phyloP scores from a whole-genome alignment of 2,888 invertebrate species.

The Athrips mouffetella region DNA sequence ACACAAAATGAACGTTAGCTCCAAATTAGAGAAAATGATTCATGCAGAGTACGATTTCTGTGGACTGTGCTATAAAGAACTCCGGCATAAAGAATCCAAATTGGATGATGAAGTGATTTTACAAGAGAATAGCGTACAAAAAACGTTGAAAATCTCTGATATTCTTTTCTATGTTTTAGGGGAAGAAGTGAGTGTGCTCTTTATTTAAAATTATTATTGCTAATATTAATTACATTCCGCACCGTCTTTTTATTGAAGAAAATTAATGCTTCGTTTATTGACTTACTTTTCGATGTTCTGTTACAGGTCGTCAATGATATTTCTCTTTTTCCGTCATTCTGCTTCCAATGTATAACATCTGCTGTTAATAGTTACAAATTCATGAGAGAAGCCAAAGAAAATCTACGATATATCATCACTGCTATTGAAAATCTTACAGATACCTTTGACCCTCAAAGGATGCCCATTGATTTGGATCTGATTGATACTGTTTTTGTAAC shows the following conservation, averaged over 20 bases:
- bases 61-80: conserved; percentile 45
- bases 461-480: conserved; percentile 24
- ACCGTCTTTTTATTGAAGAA: background rate
- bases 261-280: conserved; percentile 11
- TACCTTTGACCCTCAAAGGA: conserved; percentile 31
- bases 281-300: no score
- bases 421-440: conserved; percentile 35
- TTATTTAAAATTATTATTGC: no score
- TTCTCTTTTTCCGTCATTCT: conserved; percentile 40
- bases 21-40: conserved; percentile 38
- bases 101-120: conserved; percentile 44
- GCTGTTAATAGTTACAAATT: conserved; percentile 48
- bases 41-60: conserved; percentile 45
- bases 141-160: conserved; percentile 37
- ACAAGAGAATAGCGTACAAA: conserved; percentile 30
- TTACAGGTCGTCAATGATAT: conserved; percentile 48
- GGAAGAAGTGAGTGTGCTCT: conserved; percentile 39
- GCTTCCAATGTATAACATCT: conserved; percentile 40
- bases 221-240: no score
- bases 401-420: conserved; percentile 35
- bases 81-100: conserved; percentile 30
- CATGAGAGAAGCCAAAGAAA: conserved; percentile 37
- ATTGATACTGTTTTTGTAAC: conserved; percentile 45
- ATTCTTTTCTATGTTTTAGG: conserved; percentile 43
- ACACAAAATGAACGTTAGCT: background rate